A percentile compares a stretch with the other conserved stretches of the same genome.
Conservation (phyloP, 2,797 vertebrate species). For the Falco peregrinus region DNA sequence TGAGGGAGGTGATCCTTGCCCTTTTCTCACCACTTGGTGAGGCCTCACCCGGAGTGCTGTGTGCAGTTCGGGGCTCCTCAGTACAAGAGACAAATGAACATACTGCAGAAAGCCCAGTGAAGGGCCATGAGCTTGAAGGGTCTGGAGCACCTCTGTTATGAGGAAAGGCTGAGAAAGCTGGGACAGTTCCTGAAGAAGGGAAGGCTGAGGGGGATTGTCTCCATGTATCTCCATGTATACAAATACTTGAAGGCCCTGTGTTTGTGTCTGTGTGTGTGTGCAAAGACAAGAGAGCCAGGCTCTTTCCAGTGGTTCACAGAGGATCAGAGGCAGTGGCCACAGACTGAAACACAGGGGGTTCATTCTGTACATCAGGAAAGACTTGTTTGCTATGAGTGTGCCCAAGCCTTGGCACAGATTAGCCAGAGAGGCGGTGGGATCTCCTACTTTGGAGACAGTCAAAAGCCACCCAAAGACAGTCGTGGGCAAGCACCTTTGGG, state of each 20-base stretch:
- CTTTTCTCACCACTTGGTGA: neutral
- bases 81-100: rapidly evolving
- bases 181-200: neutral
- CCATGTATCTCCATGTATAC: rapidly evolving
- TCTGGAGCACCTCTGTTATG: rapidly evolving
- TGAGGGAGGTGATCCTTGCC: neutral
- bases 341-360: neutral
- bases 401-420: neutral
- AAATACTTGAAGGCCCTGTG: neutral
- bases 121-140: rapidly evolving
- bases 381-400: neutral
- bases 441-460: neutral
- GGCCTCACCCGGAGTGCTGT: neutral
- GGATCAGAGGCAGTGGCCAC: neutral
- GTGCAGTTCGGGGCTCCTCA: neutral
- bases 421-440: neutral
- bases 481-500: rapidly evolving
- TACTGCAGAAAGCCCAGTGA: neutral
- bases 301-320: neutral
- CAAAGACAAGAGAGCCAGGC: neutral
- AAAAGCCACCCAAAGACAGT: rapidly evolving
- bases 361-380: neutral
- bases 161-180: neutral
- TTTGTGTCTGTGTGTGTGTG: neutral
- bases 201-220: neutral